These are phyloP conservation scores for Phortica magna DNA, from an alignment of 2,888 invertebrate genomes.

Conservation along the genomic window DNA sequence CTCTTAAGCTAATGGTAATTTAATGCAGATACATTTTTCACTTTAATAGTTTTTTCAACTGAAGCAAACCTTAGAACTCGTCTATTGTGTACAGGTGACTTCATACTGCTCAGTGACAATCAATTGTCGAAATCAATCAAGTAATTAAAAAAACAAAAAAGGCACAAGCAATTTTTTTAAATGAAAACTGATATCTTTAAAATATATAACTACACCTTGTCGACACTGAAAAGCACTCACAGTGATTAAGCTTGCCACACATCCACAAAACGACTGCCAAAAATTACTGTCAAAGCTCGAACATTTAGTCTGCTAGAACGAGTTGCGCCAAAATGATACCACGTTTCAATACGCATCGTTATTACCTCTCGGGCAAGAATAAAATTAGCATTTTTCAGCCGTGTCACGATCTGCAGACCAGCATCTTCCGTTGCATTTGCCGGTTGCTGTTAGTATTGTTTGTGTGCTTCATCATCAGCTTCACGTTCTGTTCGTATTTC, in stretches of 20 bases:
- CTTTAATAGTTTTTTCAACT: too few species aligned
- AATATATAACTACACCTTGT: conserved; percentile 51
- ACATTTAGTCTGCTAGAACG: background rate
- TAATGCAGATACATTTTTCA: too few species aligned
- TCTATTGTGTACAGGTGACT: too few species aligned
- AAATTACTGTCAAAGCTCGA: background rate
- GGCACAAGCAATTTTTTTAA: conserved; percentile 62
- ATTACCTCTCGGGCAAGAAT: conserved; percentile 50
- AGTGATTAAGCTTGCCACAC: conserved; percentile 57
- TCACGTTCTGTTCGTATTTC: conserved; percentile 21
- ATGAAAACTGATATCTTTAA: conserved; percentile 69
- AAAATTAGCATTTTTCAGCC: conserved; percentile 58
- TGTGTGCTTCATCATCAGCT: conserved; percentile 40
- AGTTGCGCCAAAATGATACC: conserved; percentile 52
- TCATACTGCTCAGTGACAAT: too few species aligned
- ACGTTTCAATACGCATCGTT: conserved; percentile 51
- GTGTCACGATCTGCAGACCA: conserved; percentile 36
- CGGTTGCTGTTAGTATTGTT: conserved; percentile 41
- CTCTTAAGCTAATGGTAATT: too few species aligned
- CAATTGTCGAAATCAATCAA: too few species aligned
- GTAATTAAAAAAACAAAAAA: background rate
- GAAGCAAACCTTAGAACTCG: too few species aligned
- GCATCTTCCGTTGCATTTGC: conserved; percentile 35
- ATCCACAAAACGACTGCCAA: background rate
- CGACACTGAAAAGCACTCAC: conserved; percentile 68